These are phyloP conservation scores for Erebia epiphron DNA, from an alignment of 2,888 invertebrate species.

Conservation along the genomic window DNA sequence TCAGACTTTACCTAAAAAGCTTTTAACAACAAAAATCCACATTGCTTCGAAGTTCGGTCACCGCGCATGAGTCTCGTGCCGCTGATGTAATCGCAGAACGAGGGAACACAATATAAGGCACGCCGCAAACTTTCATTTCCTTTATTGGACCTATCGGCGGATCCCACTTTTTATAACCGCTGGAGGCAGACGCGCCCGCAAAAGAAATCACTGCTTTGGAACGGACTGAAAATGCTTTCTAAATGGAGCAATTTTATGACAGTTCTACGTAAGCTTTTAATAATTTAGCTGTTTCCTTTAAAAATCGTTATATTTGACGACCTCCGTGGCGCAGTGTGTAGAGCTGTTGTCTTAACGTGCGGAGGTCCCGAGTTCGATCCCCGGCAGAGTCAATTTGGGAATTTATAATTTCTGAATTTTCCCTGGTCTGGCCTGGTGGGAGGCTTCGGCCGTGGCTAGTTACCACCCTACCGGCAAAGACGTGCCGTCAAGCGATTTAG, in stretches of 20 bases:
- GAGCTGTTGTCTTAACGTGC: too few species aligned
- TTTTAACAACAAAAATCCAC: constrained; percentile 22
- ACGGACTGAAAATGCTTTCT: neutral
- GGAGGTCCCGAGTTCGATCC: too few species aligned
- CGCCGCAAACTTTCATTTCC: constrained; percentile 36
- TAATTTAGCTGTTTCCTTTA: too few species aligned
- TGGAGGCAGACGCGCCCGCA: constrained; percentile 2
- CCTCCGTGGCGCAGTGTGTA: too few species aligned
- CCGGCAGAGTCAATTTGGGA: too few species aligned
- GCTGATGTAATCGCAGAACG: constrained; percentile 32
- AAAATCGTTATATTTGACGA: too few species aligned
- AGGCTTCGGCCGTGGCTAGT: too few species aligned
- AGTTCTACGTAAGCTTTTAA: neutral
- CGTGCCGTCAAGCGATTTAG: too few species aligned
- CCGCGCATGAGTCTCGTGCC: constrained; percentile 35
- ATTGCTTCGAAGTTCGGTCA: constrained; percentile 35
- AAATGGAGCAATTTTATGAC: neutral
- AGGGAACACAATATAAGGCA: constrained; percentile 27
- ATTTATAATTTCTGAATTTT: too few species aligned
- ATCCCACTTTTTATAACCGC: neutral
- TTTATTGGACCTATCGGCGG: constrained; percentile 25
- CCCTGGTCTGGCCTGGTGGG: too few species aligned
- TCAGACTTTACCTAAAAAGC: constrained; percentile 1
- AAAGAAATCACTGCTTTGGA: constrained; percentile 5
- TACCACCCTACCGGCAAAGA: too few species aligned